These are phyloP conservation scores for Piscicola geometra DNA, from an alignment of 2,888 invertebrate species.

Conservation along the genomic window DNA sequence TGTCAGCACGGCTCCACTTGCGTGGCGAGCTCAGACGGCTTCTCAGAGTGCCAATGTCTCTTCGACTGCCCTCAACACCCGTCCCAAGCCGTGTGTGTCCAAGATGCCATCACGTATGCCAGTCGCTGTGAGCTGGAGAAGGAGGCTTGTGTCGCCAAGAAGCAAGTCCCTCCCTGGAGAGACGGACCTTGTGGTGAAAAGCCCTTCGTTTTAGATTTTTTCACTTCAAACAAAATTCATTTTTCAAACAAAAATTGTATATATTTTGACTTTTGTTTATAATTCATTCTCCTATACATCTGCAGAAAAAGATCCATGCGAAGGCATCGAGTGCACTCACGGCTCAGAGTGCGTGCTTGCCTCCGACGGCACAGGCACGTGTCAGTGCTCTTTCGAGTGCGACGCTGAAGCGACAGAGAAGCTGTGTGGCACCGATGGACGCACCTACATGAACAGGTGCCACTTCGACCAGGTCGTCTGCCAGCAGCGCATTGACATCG, in stretches of 20 bases:
- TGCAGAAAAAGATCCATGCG: background rate
- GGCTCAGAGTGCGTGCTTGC: constrained; percentile 43
- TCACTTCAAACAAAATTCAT: too few species aligned
- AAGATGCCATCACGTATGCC: background rate
- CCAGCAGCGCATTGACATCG: background rate
- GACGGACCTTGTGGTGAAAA: constrained; percentile 14
- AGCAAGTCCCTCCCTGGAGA: background rate
- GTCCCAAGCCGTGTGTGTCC: background rate
- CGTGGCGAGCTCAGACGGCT: background rate
- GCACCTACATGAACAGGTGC: constrained; percentile 27
- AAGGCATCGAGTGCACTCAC: background rate
- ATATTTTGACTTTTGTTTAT: too few species aligned
- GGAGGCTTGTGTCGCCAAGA: background rate
- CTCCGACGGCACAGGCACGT: constrained; percentile 47
- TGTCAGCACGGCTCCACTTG: constrained; percentile 22
- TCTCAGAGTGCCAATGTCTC: constrained; percentile 16
- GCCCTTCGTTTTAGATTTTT: background rate
- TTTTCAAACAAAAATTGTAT: too few species aligned
- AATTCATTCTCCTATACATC: too few species aligned
- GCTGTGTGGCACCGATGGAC: constrained; percentile 31
- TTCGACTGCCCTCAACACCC: background rate
- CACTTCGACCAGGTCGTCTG: constrained; percentile 13
- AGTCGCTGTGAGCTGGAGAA: constrained; percentile 15
- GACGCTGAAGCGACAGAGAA: background rate
- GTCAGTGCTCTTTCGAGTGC: constrained; percentile 8